Percentiles rank a stretch among this genome's conserved stretches.
These are phyloP conservation scores for Amphiprion ocellaris DNA, from an alignment of 2,113 vertebrate species.

Conservation along the genomic window DNA sequence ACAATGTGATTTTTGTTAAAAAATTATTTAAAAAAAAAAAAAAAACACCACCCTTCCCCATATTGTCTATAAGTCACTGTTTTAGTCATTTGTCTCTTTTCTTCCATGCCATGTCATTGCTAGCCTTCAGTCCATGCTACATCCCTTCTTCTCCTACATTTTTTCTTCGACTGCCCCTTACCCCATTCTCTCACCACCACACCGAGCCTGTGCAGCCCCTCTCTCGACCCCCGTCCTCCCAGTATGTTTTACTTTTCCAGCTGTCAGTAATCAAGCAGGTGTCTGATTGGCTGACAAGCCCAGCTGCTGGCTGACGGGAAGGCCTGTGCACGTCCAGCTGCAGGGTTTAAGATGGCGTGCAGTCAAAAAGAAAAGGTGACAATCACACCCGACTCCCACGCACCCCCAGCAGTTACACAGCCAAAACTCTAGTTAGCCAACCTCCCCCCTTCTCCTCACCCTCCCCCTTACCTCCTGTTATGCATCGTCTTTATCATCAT, in stretches of 20 bases:
- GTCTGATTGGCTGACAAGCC: slow-evolving; percentile 72
- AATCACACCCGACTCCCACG: slow-evolving; percentile 33
- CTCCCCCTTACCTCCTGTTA: slow-evolving; percentile 45
- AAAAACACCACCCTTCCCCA: background rate
- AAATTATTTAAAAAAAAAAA: background rate
- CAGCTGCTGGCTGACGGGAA: slow-evolving; percentile 72
- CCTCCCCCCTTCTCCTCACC: background rate
- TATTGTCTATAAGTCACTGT: slow-evolving; percentile 9
- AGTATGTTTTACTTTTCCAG: slow-evolving; percentile 65
- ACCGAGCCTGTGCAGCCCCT: slow-evolving; percentile 13
- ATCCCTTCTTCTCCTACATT: slow-evolving; percentile 15
- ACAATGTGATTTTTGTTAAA: slow-evolving; percentile 31
- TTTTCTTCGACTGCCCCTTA: slow-evolving; percentile 23
- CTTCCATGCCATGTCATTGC: background rate
- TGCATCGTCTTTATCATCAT: slow-evolving; percentile 51
- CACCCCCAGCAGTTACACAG: slow-evolving; percentile 9
- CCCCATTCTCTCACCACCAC: slow-evolving; percentile 38
- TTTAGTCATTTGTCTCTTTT: slow-evolving; percentile 12
- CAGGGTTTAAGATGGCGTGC: slow-evolving; percentile 57
- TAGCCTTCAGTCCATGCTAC: background rate
- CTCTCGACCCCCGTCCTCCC: slow-evolving; percentile 16
- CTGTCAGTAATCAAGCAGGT: slow-evolving; percentile 80
- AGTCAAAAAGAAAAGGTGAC: slow-evolving; percentile 74
- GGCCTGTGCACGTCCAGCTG: slow-evolving; percentile 60
- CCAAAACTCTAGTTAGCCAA: slow-evolving; percentile 25